A percentile compares a stretch with the other conserved stretches of the same genome.
Evolutionary conservation across 2,113 vertebrate species (phyloP).

Genomic region (Microtus pennsylvanicus): DNA sequence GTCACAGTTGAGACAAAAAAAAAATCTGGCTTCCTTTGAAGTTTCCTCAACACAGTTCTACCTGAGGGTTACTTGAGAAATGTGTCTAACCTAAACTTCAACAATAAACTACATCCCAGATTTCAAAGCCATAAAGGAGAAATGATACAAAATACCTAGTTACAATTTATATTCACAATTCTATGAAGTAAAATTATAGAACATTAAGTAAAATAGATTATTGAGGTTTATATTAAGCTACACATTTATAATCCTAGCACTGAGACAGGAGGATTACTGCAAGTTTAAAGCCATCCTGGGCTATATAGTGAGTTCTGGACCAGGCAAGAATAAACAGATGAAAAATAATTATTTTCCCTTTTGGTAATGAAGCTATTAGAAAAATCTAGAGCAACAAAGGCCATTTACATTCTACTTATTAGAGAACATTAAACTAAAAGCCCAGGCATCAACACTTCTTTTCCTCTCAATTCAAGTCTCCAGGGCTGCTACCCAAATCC

Average conservation of each 20-base stretch:
- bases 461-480: neutral
- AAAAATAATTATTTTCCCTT: too few relatives aligned
- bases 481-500: neutral
- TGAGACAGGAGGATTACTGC: too few relatives aligned
- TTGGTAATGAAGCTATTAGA: neutral
- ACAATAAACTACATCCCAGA: neutral
- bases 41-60: neutral
- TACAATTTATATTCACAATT: neutral
- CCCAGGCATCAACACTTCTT: neutral
- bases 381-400: conserved; percentile 21
- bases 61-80: neutral
- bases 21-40: neutral
- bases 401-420: neutral
- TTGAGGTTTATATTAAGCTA: conserved; percentile 1
- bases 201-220: conserved; percentile 31
- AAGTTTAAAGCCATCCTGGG: too few relatives aligned
- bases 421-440: neutral
- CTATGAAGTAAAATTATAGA: neutral
- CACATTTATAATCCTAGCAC: neutral
- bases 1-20: neutral
- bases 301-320: too few relatives aligned
- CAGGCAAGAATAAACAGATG: too few relatives aligned
- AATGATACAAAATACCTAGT: conserved; percentile 17
- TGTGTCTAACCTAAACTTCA: neutral
- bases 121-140: conserved; percentile 7